A percentile compares a stretch with the other conserved stretches of the same genome.
These are phyloP conservation scores for Callyntrura sp. DNA, from an alignment of 2,888 invertebrate species.

Conservation along the genomic window DNA sequence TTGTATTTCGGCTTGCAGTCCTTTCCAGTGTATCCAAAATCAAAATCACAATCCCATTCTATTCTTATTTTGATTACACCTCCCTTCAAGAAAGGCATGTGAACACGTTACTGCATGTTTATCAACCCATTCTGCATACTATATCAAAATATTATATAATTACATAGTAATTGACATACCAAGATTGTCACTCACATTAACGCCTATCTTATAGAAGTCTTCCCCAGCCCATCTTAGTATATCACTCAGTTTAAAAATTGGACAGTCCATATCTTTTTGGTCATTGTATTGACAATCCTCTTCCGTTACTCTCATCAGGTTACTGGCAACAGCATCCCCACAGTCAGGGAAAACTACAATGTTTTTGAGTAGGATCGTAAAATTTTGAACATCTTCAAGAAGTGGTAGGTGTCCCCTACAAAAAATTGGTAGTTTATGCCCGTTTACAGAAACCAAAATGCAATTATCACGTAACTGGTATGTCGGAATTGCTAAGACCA, in stretches of 20 bases:
- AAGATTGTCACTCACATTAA: too few species aligned
- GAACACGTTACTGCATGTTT: too few species aligned
- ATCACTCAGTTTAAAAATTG: too few species aligned
- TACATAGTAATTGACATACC: too few species aligned
- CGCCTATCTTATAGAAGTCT: too few species aligned
- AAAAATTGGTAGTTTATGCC: neutral
- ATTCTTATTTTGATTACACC: slow-evolving; percentile 74
- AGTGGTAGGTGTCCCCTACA: slow-evolving; percentile 68
- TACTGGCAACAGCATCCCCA: neutral
- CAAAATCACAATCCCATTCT: slow-evolving; percentile 77
- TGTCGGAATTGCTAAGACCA: neutral
- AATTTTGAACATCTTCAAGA: slow-evolving; percentile 72
- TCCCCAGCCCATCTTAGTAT: too few species aligned
- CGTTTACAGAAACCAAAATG: neutral
- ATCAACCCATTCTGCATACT: too few species aligned
- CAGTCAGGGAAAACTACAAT: slow-evolving; percentile 79
- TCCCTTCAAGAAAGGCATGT: slow-evolving; percentile 76
- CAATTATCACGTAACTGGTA: neutral
- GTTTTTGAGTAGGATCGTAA: slow-evolving; percentile 79
- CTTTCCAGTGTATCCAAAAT: slow-evolving; percentile 82
- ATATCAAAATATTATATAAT: neutral
- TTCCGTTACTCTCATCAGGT: too few species aligned
- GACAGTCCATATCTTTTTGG: too few species aligned
- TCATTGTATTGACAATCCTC: too few species aligned
- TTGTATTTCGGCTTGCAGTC: slow-evolving; percentile 86